Evolutionary conservation across 2,797 vertebrate genomes (phyloP), one percentile per base, ranked within the genome.

Genomic region (Petrocephalus schoutedeni): DNA sequence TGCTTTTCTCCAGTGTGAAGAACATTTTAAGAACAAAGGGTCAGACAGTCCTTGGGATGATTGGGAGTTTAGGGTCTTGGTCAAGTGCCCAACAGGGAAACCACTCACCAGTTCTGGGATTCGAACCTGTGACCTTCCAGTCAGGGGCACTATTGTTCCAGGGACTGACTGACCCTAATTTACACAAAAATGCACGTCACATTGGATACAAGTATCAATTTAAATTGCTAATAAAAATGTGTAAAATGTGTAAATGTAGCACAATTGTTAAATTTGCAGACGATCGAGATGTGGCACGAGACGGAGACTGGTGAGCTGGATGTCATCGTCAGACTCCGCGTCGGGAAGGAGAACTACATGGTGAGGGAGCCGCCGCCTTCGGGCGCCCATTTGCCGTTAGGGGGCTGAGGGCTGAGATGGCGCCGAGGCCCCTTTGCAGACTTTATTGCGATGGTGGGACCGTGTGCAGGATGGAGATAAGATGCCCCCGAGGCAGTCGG

Each of bases 271-370:
- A 32, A 14, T 32, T 82, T 85, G 0, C 95, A 99, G 98, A 91
- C 89, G 83, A 92, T 96, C 0, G 94, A 97, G 6, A 2, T 97
- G 0, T 99, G 98, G 98, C 95, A 97, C 16, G 96, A 97, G 57
- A 94, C 95, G 86, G 94, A 96, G 1, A 90, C 94, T 0, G 96
- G 97, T 0, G 95, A 97, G 88, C 95, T 99, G 19, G 8, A 96
- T 64, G 96, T 99, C 0, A 87, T 92, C n/a, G 95, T 99, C 91
- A 97, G 94, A 86, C 94, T 99, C 85, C 85, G 96, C 64, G 96
- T 96, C 80, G 93, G 93, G 53, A 98, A 97, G 91, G 96, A 98
- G 32, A 93, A 93, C 87, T 97, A 99, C 87, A 88, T 97, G 96
- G 98, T 98, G 91, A 95, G 96, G 93, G 9, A n/a, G 41, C 9